phyloP scores from a whole-genome alignment of 1,140 invertebrate genomes.

The Pectinophora gossypiella region DNA sequence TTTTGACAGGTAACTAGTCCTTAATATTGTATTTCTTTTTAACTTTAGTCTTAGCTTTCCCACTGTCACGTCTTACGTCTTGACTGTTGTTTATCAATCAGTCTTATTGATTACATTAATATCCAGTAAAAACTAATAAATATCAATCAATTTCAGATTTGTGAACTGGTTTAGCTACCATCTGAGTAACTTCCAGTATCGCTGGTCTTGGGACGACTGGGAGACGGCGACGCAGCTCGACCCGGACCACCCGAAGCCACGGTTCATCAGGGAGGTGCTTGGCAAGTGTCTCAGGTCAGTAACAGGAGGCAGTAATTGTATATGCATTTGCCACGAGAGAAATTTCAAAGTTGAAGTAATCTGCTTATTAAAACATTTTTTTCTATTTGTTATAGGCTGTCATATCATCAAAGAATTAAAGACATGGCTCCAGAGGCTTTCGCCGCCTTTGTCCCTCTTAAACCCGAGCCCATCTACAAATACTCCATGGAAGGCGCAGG shows the following conservation, averaged over 20 bases:
- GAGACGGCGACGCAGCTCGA: constrained; percentile 90
- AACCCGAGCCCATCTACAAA: constrained; percentile 88
- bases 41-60: no score
- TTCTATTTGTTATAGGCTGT: constrained; percentile 81
- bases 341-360: background rate
- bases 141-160: constrained; percentile 84
- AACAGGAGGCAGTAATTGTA: background rate
- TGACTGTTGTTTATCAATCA: no score
- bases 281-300: constrained; percentile 90
- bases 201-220: constrained; percentile 99
- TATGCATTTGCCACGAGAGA: background rate
- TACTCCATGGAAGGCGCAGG: constrained; percentile 88
- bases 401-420: constrained; percentile 94
- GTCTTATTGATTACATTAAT: no score
- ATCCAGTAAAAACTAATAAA: no score
- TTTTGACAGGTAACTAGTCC: constrained; percentile 89
- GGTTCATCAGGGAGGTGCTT: constrained; percentile 96
- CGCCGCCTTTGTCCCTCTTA: constrained; percentile 87
- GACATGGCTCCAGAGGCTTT: constrained; percentile 95
- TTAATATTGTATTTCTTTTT: no score
- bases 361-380: background rate
- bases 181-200: constrained; percentile 99
- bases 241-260: constrained; percentile 93
- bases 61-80: no score
- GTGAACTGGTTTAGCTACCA: constrained; percentile 99